Evolutionary conservation across 2,888 invertebrate species (phyloP), one percentile per base, ranked within the genome.

Genomic region (Teleogryllus oceanicus): DNA sequence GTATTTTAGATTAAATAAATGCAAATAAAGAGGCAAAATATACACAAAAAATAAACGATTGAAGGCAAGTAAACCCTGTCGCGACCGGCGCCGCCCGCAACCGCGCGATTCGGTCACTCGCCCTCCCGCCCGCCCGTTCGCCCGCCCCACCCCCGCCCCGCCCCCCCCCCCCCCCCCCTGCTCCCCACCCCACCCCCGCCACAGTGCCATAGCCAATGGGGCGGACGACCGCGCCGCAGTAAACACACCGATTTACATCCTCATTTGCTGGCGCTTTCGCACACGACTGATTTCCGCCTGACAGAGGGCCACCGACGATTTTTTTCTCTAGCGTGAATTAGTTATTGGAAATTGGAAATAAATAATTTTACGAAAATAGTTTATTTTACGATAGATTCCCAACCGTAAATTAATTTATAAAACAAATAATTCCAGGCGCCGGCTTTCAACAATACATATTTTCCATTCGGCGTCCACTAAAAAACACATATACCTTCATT

Each of bases 41-140:
- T 62, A 62, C 62, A 62, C 62, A 62, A 62, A 62, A 62, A 62
- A 62, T 62, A 62, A 62, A 62, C 62, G 62, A 62, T n/a, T 62
- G 62, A 62, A 62, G 62, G 62, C 62, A 62, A 62, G 62, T 62
- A 62, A 62, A 62, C 62, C 16, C 62, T 13, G 62, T 13, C 37
- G 37, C 37, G 37, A 4, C 37, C 37, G 37, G 37, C 37, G 8
- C 37, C 37, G 37, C 37, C 37, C 37, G 37, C 37, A 37, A 37
- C 37, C 37, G 37, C 37, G 37, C 37, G 37, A 37, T 37, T 37
- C 8, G 37, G 37, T 37, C 37, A 37, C 37, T 37, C 37, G 37
- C 37, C 5, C 37, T 5, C 37, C 37, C 37, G 37, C 8, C 8
- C 37, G 37, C 37, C 37, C 8, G 8, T 8, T 5, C 37, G 37